phyloP scores from a whole-genome alignment of 2,113 vertebrate species.

The Pardalotus punctatus region DNA sequence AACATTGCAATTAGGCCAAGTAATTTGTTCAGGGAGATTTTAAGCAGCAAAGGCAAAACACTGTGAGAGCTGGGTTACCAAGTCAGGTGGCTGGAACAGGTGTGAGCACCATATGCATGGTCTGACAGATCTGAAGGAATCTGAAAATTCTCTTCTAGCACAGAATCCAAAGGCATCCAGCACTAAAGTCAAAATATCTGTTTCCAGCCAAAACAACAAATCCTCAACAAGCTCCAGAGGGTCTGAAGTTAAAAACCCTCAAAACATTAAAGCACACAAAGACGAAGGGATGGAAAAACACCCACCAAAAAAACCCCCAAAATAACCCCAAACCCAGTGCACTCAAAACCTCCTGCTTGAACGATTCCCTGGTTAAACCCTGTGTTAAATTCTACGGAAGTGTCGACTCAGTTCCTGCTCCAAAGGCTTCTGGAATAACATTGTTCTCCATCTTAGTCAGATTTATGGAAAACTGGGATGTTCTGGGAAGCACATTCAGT shows the following conservation, averaged over 20 bases:
- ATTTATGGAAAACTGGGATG: background rate
- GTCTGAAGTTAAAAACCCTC: background rate
- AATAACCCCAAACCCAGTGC: background rate
- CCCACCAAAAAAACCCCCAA: background rate
- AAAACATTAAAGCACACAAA: background rate
- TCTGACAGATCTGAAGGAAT: background rate
- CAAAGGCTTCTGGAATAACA: background rate
- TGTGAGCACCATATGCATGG: background rate
- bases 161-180: background rate
- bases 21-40: background rate
- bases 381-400: rapidly evolving
- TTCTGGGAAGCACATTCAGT: background rate
- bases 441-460: background rate
- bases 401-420: background rate
- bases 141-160: background rate
- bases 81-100: background rate
- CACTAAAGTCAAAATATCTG: background rate
- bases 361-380: background rate
- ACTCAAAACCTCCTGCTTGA: background rate
- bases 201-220: constrained; percentile 47
- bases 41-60: background rate
- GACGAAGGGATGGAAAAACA: background rate
- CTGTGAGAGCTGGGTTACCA: background rate
- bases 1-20: background rate
- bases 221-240: background rate